These are phyloP conservation scores for Eupithecia centaureata DNA, from an alignment of 2,888 invertebrate genomes.

Conservation along the genomic window DNA sequence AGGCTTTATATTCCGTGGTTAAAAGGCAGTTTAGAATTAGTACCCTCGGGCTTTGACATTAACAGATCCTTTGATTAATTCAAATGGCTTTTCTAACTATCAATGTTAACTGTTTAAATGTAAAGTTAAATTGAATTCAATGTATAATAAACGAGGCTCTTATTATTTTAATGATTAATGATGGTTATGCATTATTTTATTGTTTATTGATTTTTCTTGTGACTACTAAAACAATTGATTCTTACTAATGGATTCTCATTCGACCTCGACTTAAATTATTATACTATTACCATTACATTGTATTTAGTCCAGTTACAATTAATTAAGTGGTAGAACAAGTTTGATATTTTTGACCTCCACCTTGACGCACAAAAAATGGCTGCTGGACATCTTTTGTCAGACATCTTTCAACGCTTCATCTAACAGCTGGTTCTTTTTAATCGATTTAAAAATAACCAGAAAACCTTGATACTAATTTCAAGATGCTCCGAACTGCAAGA, in stretches of 20 bases:
- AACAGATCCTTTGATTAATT: slow-evolving; percentile 41
- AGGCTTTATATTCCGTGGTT: neutral
- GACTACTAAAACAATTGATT: slow-evolving; percentile 22
- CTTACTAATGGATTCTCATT: slow-evolving; percentile 22
- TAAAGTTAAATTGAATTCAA: slow-evolving; percentile 30
- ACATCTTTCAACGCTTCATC: slow-evolving; percentile 32
- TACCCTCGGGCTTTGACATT: slow-evolving; percentile 30
- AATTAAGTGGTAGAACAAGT: slow-evolving; percentile 6
- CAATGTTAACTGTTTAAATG: slow-evolving; percentile 29
- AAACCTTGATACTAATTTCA: slow-evolving; percentile 45
- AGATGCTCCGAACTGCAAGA: slow-evolving; percentile 41
- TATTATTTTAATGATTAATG: slow-evolving; percentile 32
- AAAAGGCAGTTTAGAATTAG: slow-evolving; percentile 6
- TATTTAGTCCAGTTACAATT: slow-evolving; percentile 21
- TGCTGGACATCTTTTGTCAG: slow-evolving; percentile 11
- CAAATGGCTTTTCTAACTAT: slow-evolving; percentile 34
- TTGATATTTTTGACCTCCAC: slow-evolving; percentile 3
- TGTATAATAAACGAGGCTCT: slow-evolving; percentile 21
- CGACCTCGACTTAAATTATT: slow-evolving; percentile 24
- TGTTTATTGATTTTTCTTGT: slow-evolving; percentile 25
- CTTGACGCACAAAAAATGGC: slow-evolving; percentile 19
- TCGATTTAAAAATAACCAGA: slow-evolving; percentile 40
- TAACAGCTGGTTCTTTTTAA: slow-evolving; percentile 34
- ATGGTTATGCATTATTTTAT: slow-evolving; percentile 15
- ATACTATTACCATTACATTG: slow-evolving; percentile 8